phyloP scores from a whole-genome alignment of 2,797 vertebrate genomes.

The Borostomias antarcticus region DNA sequence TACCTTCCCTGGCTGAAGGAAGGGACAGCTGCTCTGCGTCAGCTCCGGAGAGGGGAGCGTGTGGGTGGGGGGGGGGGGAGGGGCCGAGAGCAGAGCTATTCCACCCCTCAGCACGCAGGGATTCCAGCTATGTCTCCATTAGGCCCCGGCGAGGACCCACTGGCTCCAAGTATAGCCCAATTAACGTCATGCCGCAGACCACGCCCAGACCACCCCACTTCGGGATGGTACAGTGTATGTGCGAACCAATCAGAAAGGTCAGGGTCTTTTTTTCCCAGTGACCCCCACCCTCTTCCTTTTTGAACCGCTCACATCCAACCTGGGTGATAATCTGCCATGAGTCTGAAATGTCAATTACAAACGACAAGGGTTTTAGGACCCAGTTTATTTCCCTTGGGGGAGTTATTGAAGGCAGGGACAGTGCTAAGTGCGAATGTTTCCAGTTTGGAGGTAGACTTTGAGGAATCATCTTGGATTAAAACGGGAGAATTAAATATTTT shows the following conservation, averaged over 20 bases:
- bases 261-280: conserved; percentile 68
- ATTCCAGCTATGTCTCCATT: conserved; percentile 80
- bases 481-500: conserved; percentile 9
- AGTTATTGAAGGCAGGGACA: conserved; percentile 44
- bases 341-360: conserved; percentile 74
- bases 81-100: conserved; percentile 25
- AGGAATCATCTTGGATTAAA: conserved; percentile 41
- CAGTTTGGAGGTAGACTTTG: conserved; percentile 33
- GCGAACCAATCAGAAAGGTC: conserved; percentile 75
- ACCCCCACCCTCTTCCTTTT: conserved; percentile 62
- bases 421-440: conserved; percentile 43
- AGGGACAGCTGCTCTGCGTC: conserved; percentile 75
- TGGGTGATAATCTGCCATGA: conserved; percentile 75
- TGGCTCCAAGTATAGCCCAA: conserved; percentile 74
- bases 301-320: conserved; percentile 66
- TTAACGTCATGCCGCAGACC: conserved; percentile 73
- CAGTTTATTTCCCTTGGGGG: conserved; percentile 50
- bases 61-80: conserved; percentile 22
- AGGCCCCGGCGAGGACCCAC: conserved; percentile 64
- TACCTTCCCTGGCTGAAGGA: conserved; percentile 63
- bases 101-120: conserved; percentile 62
- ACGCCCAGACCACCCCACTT: conserved; percentile 48
- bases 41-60: conserved; percentile 23
- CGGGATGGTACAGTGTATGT: conserved; percentile 56
- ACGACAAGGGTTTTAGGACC: conserved; percentile 60